Percentiles rank a stretch among this genome's conserved stretches.
Evolutionary conservation across 2,888 invertebrate genomes (phyloP).

Genomic region (Aphodius sticticus): DNA sequence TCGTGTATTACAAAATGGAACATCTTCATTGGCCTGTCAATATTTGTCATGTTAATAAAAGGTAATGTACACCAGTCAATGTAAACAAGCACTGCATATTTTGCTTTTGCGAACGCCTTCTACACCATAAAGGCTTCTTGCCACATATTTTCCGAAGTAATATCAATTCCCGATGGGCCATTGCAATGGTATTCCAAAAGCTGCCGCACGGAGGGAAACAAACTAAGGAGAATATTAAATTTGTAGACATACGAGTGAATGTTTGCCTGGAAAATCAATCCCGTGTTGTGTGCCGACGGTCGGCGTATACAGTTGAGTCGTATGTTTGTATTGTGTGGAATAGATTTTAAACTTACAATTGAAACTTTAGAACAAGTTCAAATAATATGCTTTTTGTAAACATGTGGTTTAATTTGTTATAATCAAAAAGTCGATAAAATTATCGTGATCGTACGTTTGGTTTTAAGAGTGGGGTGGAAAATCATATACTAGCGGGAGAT

Average conservation of each 20-base stretch:
- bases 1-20: too few relatives aligned
- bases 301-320: background rate
- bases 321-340: background rate
- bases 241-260: background rate
- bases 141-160: background rate
- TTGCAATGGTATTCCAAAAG: background rate
- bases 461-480: too few relatives aligned
- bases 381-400: too few relatives aligned
- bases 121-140: background rate
- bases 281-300: background rate
- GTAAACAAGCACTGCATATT: background rate
- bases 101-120: background rate
- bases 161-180: background rate
- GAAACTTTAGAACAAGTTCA: background rate
- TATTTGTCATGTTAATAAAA: background rate
- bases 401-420: too few relatives aligned
- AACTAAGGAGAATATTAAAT: background rate
- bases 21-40: background rate
- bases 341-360: background rate
- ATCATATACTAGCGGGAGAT: too few relatives aligned
- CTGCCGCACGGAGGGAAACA: background rate
- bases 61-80: background rate
- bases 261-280: background rate
- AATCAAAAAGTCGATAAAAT: too few relatives aligned
- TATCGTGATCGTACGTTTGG: too few relatives aligned